Conservation (phyloP, 2,888 invertebrate genomes). For the Aspidiotus destructor region DNA sequence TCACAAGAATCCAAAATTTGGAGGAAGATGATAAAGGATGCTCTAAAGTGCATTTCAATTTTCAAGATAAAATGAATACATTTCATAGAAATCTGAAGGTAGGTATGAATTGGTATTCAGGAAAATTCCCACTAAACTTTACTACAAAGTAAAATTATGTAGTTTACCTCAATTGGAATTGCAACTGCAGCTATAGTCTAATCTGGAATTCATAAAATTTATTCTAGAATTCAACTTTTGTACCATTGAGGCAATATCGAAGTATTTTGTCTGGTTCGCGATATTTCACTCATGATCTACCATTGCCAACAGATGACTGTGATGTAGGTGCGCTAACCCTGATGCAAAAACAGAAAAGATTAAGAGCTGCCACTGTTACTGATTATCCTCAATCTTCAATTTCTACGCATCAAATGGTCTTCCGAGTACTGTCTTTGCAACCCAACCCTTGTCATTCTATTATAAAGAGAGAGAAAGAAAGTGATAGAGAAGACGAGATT, state of each 20-base stretch:
- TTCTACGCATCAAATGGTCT: constrained; percentile 15
- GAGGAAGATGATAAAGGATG: background rate
- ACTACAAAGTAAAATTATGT: too few relatives aligned
- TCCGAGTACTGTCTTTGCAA: constrained; percentile 25
- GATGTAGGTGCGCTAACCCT: constrained; percentile 40
- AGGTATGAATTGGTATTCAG: background rate
- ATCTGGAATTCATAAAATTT: too few relatives aligned
- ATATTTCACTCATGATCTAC: constrained; percentile 53
- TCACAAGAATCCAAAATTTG: constrained; percentile 14
- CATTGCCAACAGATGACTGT: constrained; percentile 52
- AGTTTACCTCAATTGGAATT: too few relatives aligned
- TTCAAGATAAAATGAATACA: background rate
- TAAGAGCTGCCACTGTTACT: constrained; percentile 27
- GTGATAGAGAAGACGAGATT: constrained; percentile 5
- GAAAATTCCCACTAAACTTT: too few relatives aligned
- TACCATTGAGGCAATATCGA: constrained; percentile 46
- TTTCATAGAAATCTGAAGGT: background rate
- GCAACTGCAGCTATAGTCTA: too few relatives aligned
- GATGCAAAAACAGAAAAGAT: constrained; percentile 19
- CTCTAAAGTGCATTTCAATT: background rate
- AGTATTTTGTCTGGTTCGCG: constrained; percentile 48
- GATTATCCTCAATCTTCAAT: constrained; percentile 14
- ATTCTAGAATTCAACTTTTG: constrained; percentile 37
- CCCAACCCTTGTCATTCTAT: constrained; percentile 16
- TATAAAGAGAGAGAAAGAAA: constrained; percentile 10